Percentiles rank a stretch among this genome's conserved stretches.
These are phyloP conservation scores for Dexiosoma caninum DNA, from an alignment of 2,888 invertebrate genomes.

Conservation along the genomic window DNA sequence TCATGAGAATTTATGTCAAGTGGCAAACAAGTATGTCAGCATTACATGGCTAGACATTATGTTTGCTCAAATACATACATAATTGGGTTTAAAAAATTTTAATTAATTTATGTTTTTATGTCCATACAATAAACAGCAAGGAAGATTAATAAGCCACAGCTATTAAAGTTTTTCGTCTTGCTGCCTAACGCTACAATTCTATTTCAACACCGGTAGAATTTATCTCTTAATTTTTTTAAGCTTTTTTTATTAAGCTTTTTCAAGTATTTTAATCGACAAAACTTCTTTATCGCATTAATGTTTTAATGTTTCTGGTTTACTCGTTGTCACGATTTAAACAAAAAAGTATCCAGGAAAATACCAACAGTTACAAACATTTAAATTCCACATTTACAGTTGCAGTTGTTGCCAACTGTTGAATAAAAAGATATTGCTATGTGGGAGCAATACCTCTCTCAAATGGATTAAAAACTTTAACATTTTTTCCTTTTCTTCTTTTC, in stretches of 20 bases:
- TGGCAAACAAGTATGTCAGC: slow-evolving; percentile 9
- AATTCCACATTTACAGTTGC: background rate
- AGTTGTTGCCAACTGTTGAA: slow-evolving; percentile 5
- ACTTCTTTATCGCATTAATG: slow-evolving; percentile 4
- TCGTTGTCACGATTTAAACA: slow-evolving; percentile 42
- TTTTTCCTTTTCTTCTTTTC: too few relatives aligned
- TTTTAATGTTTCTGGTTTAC: background rate
- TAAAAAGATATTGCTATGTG: slow-evolving; percentile 55
- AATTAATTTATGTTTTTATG: too few relatives aligned
- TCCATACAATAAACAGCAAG: too few relatives aligned
- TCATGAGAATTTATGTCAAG: slow-evolving; percentile 34
- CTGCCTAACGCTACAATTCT: background rate
- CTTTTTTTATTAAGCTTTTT: slow-evolving; percentile 38
- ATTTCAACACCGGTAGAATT: background rate
- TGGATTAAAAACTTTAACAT: background rate
- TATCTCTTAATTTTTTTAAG: background rate
- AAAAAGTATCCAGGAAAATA: slow-evolving; percentile 8
- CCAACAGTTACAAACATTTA: background rate
- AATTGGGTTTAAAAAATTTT: background rate
- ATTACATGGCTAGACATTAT: background rate
- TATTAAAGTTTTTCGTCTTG: too few relatives aligned
- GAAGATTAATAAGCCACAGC: too few relatives aligned
- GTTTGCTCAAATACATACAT: too few relatives aligned
- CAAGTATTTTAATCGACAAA: slow-evolving; percentile 46
- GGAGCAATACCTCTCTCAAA: slow-evolving; percentile 29